Conservation (phyloP, 1,140 invertebrate species). For the Drosophila rufa region DNA sequence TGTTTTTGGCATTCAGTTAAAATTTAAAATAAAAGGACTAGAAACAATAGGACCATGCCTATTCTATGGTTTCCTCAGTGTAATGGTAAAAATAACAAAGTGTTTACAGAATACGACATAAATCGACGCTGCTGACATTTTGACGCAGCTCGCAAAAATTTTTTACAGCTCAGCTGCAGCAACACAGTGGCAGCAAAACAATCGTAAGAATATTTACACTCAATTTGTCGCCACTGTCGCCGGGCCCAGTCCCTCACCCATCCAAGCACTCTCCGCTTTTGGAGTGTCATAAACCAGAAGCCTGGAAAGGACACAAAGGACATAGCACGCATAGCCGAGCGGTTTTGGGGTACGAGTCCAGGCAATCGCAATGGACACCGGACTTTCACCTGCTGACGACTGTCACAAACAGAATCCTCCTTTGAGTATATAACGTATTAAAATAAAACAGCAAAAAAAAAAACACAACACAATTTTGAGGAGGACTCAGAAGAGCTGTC, state of each 20-base stretch:
- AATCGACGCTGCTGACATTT: slow-evolving; percentile 70
- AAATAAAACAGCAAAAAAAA: slow-evolving; percentile 4
- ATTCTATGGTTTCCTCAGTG: neutral
- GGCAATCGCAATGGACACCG: slow-evolving; percentile 2
- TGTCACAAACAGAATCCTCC: slow-evolving; percentile 27
- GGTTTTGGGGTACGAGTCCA: slow-evolving; percentile 18
- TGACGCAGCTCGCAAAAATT: slow-evolving; percentile 70
- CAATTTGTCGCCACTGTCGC: slow-evolving; percentile 60
- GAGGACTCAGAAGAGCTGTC: slow-evolving; percentile 2
- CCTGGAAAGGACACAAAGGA: slow-evolving; percentile 22
- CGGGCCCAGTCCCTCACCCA: neutral
- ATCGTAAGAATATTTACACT: slow-evolving; percentile 79
- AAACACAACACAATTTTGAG: slow-evolving; percentile 12
- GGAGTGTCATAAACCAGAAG: slow-evolving; percentile 59
- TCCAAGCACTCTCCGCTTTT: slow-evolving; percentile 20
- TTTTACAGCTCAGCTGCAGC: slow-evolving; percentile 56
- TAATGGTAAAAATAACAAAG: slow-evolving; percentile 32
- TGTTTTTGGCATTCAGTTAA: neutral
- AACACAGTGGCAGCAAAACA: slow-evolving; percentile 48
- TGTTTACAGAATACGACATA: slow-evolving; percentile 47
- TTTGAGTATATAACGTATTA: slow-evolving; percentile 28
- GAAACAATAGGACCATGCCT: neutral
- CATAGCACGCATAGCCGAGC: slow-evolving; percentile 33
- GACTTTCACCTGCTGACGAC: slow-evolving; percentile 37
- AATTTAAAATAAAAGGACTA: neutral